These are phyloP conservation scores for Eupsittula cactorum DNA, from an alignment of 2,113 vertebrate genomes.

Conservation along the genomic window DNA sequence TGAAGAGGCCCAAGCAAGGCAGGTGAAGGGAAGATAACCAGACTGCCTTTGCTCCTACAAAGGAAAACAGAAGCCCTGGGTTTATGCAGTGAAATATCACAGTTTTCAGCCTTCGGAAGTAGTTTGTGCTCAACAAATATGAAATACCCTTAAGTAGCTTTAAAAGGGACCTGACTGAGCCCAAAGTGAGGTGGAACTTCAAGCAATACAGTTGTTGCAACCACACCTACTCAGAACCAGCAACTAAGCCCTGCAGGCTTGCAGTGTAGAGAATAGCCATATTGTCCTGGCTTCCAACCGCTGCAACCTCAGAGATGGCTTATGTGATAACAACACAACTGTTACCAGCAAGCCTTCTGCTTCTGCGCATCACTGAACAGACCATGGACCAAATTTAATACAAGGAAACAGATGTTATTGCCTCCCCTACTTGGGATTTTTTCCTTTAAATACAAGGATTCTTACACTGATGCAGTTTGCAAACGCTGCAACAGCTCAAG, in stretches of 20 bases:
- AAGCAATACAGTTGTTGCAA: background rate
- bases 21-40: background rate
- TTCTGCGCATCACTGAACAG: background rate
- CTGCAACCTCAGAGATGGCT: background rate
- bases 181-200: background rate
- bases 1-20: background rate
- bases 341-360: background rate
- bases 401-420: background rate
- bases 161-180: background rate
- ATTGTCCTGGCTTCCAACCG: background rate
- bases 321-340: rapidly evolving
- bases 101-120: background rate
- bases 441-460: background rate
- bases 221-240: background rate
- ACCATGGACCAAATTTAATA: rapidly evolving
- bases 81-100: background rate
- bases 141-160: background rate
- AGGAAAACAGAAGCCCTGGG: background rate
- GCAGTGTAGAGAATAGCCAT: rapidly evolving
- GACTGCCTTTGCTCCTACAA: background rate
- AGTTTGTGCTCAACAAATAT: background rate
- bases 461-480: background rate
- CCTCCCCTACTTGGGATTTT: background rate
- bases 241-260: background rate
- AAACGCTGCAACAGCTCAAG: background rate